phyloP scores from a whole-genome alignment of 2,797 vertebrate genomes.

The Molossus alvarezi region DNA sequence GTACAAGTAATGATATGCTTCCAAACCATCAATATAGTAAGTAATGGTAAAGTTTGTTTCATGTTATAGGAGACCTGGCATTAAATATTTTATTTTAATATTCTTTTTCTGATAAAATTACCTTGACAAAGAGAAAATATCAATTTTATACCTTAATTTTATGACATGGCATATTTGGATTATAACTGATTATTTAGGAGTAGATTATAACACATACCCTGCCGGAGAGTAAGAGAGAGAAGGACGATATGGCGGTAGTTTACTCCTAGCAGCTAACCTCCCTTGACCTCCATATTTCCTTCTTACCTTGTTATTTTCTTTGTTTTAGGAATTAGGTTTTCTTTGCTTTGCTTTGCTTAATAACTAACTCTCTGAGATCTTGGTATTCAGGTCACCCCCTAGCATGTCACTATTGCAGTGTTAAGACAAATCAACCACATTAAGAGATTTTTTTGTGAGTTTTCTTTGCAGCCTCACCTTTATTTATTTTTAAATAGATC shows the following conservation, averaged over 20 bases:
- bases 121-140: not conserved
- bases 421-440: not conserved
- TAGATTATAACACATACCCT: not conserved
- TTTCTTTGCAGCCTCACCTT: constrained; percentile 4
- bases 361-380: not conserved
- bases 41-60: constrained; percentile 81
- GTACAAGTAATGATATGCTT: constrained; percentile 80
- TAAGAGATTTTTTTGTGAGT: not conserved
- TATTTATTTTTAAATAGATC: constrained; percentile 45
- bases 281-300: not conserved
- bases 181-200: not conserved
- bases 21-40: constrained; percentile 91
- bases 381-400: not conserved
- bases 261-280: not conserved
- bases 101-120: constrained; percentile 39
- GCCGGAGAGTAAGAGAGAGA: not conserved
- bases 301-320: not conserved
- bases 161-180: not conserved
- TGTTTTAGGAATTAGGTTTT: constrained; percentile 37
- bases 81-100: constrained; percentile 40
- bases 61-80: not conserved
- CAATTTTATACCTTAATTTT: constrained; percentile 48
- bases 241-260: not conserved
- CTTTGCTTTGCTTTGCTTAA: not conserved
- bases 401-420: not conserved